Evolutionary conservation across 2,888 invertebrate genomes (phyloP).

Genomic region (Alviniconcha strummeri): DNA sequence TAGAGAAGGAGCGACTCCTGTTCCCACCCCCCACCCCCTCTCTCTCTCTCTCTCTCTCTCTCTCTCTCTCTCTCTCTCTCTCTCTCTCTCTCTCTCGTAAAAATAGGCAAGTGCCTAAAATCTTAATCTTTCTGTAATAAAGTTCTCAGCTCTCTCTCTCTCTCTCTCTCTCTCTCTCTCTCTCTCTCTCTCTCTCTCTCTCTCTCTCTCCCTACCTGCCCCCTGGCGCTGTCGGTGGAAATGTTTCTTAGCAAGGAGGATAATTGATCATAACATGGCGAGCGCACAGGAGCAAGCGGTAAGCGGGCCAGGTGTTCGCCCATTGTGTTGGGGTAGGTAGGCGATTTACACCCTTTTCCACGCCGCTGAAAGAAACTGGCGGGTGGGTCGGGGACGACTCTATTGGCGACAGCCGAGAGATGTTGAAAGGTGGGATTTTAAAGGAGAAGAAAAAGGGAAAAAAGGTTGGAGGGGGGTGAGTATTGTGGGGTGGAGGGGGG

Average conservation of each 20-base stretch:
- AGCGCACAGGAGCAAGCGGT: neutral
- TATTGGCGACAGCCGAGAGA: too few relatives aligned
- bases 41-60: too few relatives aligned
- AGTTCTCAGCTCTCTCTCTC: neutral
- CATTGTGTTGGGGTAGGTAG: slow-evolving; percentile 26
- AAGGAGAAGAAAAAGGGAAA: too few relatives aligned
- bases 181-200: neutral
- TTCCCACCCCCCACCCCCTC: too few relatives aligned
- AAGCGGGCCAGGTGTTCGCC: slow-evolving; percentile 20
- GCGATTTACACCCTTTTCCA: slow-evolving; percentile 22
- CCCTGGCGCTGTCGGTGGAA: neutral
- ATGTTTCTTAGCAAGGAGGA: slow-evolving; percentile 10
- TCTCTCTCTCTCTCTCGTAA: neutral
- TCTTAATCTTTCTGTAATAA: neutral
- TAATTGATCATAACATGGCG: slow-evolving; percentile 29
- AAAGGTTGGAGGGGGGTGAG: too few relatives aligned
- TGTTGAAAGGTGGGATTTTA: too few relatives aligned
- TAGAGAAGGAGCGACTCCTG: too few relatives aligned
- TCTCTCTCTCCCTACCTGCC: neutral
- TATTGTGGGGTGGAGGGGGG: too few relatives aligned
- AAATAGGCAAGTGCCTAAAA: neutral
- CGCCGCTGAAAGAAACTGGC: slow-evolving; percentile 5
- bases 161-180: neutral
- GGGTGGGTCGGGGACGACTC: slow-evolving; percentile 3
- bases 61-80: neutral